Conservation (phyloP, 1,140 invertebrate species). For the Drosophila arizonae region DNA sequence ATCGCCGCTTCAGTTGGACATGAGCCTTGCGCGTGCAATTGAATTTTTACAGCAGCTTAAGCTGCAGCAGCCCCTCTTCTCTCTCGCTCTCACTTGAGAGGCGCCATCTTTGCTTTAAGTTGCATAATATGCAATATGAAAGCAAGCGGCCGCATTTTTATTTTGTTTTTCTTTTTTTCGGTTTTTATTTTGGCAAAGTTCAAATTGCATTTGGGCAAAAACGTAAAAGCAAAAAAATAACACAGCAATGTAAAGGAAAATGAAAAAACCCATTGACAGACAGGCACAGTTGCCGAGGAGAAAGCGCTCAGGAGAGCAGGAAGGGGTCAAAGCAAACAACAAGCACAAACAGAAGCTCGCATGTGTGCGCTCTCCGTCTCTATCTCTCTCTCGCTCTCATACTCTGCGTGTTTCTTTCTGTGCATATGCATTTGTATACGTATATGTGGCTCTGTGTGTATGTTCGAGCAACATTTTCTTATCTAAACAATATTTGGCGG, state of each 20-base stretch:
- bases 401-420: neutral
- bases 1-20: conserved; percentile 46
- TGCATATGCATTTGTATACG: conserved; percentile 9
- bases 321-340: conserved; percentile 5
- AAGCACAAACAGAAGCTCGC: conserved; percentile 42
- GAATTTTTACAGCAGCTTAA: conserved; percentile 66
- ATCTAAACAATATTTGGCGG: conserved; percentile 73
- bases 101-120: conserved; percentile 23
- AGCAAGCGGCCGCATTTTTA: conserved; percentile 22
- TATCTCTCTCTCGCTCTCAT: neutral
- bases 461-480: conserved; percentile 65
- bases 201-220: conserved; percentile 68
- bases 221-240: conserved; percentile 32
- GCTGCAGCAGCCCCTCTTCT: neutral
- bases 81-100: neutral
- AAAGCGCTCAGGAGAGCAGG: neutral
- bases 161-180: neutral
- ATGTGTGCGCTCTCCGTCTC: conserved; percentile 2
- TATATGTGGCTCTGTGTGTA: conserved; percentile 3
- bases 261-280: conserved; percentile 66
- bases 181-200: conserved; percentile 50
- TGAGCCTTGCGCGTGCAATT: conserved; percentile 56
- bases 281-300: conserved; percentile 10
- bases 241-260: conserved; percentile 19
- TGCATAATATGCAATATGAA: conserved; percentile 49